Conservation (phyloP, 2,797 vertebrate genomes). For the Carcharodon carcharias region DNA sequence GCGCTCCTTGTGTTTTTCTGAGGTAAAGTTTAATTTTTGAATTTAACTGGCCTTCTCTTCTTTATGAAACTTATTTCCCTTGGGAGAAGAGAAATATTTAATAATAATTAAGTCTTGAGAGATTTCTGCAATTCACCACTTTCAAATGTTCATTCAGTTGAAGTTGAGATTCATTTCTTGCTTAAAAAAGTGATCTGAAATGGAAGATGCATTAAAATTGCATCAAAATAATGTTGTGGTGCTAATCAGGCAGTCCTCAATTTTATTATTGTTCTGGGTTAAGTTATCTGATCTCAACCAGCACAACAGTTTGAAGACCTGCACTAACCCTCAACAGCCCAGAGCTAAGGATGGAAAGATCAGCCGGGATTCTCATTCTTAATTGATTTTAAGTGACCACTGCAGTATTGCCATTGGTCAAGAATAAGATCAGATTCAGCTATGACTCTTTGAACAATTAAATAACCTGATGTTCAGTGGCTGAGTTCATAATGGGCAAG, state of each 20-base stretch:
- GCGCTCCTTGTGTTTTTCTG: background rate
- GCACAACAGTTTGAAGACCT: background rate
- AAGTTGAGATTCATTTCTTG: background rate
- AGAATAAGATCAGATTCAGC: background rate
- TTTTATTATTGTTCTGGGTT: background rate
- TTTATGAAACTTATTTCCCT: background rate
- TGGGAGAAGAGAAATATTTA: background rate
- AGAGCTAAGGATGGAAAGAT: background rate
- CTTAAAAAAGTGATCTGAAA: background rate
- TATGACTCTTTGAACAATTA: background rate
- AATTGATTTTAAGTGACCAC: background rate
- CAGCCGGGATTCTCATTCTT: background rate
- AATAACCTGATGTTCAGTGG: background rate
- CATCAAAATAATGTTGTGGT: background rate
- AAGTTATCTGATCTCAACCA: background rate
- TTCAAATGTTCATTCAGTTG: background rate
- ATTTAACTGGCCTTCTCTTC: background rate
- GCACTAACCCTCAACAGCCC: background rate
- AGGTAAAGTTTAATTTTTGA: background rate
- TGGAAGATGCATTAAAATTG: background rate
- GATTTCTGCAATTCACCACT: background rate
- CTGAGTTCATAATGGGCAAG: background rate
- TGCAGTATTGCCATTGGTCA: background rate
- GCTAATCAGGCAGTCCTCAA: background rate
- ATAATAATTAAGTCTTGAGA: background rate